Percentiles rank a stretch among this genome's conserved stretches.
These are phyloP conservation scores for Sterrhoptilus dennistouni DNA, from an alignment of 2,113 vertebrate genomes.

Conservation along the genomic window DNA sequence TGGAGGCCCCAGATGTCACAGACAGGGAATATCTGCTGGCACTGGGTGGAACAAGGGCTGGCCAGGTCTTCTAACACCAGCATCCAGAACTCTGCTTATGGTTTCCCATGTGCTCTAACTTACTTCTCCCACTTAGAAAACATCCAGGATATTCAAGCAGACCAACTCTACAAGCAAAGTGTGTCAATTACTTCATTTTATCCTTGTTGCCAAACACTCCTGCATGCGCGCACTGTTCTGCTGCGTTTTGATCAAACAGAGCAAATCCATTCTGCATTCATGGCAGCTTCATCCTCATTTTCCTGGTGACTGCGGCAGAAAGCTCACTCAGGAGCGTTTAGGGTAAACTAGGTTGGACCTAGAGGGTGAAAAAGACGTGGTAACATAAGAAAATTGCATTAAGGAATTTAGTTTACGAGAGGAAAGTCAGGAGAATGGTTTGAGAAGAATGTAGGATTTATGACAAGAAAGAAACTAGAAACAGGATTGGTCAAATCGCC, in stretches of 20 bases:
- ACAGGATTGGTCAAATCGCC: background rate
- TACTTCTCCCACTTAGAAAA: background rate
- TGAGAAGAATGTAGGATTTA: background rate
- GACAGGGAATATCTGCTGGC: background rate
- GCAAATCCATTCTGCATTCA: background rate
- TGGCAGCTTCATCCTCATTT: background rate
- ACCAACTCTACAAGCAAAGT: background rate
- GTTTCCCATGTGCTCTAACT: background rate
- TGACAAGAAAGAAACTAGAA: background rate
- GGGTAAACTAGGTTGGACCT: background rate
- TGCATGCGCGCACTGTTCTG: background rate
- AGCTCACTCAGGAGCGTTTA: background rate
- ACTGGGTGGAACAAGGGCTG: background rate
- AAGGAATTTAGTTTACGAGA: background rate
- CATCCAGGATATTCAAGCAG: background rate
- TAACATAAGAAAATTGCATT: background rate
- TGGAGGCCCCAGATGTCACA: background rate
- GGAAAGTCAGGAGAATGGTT: background rate
- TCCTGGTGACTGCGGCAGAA: background rate
- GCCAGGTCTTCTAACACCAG: background rate
- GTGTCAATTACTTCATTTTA: background rate
- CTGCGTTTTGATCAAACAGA: background rate
- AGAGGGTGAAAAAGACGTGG: background rate
- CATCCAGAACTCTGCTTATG: background rate
- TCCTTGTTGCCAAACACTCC: background rate